Base-by-base conservation (phyloP, 2,888 invertebrate species). In the Anthophora plumipes region DNA sequence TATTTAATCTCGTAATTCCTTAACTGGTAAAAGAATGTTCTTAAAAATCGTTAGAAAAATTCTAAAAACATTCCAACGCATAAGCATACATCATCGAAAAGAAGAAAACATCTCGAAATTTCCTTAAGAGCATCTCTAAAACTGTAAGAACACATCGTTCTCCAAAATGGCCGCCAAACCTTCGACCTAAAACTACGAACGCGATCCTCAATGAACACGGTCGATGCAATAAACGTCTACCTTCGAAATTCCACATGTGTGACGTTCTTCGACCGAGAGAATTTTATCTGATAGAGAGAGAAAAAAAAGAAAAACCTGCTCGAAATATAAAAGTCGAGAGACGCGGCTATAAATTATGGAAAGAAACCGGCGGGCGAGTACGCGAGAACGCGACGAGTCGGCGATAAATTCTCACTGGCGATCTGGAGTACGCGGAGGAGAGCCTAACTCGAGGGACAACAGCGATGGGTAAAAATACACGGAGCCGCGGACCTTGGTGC, bases 401-500 rank as follows among this genome's bases (percentile, higher is more conserved):
- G 8, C 63, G 63, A 79, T 79, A 71, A 79, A 79, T 71, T 79
- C 39, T 55, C 48, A 37, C 48, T 17, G n/a, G 59, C 63, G 31
- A 64, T 52, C 57, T 54, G 59, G 54, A 70, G 69, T 64, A 63
- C 63, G 17, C 31, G 31, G 31, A 4, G 20, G 55, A 50, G 63
- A 60, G 17, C n/a, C 4, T 31, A 4, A 1, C 4, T 25, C 57
- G 55, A 37, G 68, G 17, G 22, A 20, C 7, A 48, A 39, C 41
- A 25, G 20, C 46, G 64, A 59, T 20, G 37, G 43, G 64, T 60
- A 82, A 82, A 76, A 82, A 79, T 68, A 73, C 64, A 22, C 4
- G 43, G 52, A 20, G n/a, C n/a, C 61, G 43, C 43, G 68, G 64
- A 43, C 87, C 85, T 87, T 87, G 87, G 68, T 61, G 31, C 48